These are phyloP conservation scores for Mus minutoides DNA, from an alignment of 2,797 vertebrate genomes.

Conservation along the genomic window DNA sequence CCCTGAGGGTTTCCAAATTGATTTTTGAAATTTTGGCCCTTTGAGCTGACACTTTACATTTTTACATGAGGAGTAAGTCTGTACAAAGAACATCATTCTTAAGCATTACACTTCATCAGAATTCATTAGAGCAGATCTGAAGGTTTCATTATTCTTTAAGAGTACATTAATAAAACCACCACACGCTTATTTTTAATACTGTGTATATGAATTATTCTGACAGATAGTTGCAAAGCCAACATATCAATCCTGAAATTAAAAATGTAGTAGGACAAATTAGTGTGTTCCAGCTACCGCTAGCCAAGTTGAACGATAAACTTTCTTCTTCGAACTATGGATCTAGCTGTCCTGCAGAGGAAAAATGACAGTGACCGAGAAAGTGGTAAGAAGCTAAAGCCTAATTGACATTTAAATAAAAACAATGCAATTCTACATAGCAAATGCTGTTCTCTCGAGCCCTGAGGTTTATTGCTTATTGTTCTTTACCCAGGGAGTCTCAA, in stretches of 20 bases:
- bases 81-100: conserved; percentile 74
- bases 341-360: conserved; percentile 69
- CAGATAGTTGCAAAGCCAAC: conserved; percentile 85
- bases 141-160: conserved; percentile 87
- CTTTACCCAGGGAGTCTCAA: conserved; percentile 37
- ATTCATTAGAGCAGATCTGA: conserved; percentile 82
- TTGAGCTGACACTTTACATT: conserved; percentile 56
- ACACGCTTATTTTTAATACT: conserved; percentile 84
- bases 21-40: conserved; percentile 23
- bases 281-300: conserved; percentile 74
- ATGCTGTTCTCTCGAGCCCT: conserved; percentile 37
- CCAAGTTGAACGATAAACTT: conserved; percentile 78
- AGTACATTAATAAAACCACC: conserved; percentile 84
- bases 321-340: conserved; percentile 70
- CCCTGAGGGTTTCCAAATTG: conserved; percentile 60
- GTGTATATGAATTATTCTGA: conserved; percentile 84
- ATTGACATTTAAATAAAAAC: conserved; percentile 60
- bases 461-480: conserved; percentile 50
- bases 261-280: conserved; percentile 83
- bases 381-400: conserved; percentile 56
- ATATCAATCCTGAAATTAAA: conserved; percentile 87
- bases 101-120: conserved; percentile 80
- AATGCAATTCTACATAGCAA: conserved; percentile 43
- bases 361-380: conserved; percentile 62
- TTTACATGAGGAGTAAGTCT: conserved; percentile 73